Evolutionary conservation across 2,888 invertebrate genomes (phyloP), one percentile per base, ranked within the genome.

Genomic region (Nineta flava): DNA sequence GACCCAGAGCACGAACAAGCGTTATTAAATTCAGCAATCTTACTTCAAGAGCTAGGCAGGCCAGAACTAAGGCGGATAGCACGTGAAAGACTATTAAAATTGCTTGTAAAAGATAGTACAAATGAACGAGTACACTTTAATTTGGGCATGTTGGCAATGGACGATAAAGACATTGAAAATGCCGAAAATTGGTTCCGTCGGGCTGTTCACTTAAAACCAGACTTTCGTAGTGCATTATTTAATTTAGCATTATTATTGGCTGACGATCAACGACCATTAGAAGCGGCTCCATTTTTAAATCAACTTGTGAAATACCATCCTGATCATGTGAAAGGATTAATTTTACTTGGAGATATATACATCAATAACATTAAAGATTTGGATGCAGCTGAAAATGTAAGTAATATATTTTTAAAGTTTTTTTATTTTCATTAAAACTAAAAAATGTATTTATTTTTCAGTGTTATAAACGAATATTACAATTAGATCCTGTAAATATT

Each of bases 1-100:
- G 88, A 94, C 67, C 94, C 95, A 0, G 91, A 94, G 57, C 96
- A 96, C 63, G 88, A 92, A 62, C 93, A 93, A 66, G 93, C 95
- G 1, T 70, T 96, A 52, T 74, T 95, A 47, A 96, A 96, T 69
- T 95, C 95, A 0, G 96, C 95, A 31, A 92, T 95, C 60, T 71
- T 96, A 47, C 75, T 95, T 55, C 94, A 94, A 70, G 94, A 94
- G 67, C 71, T 87, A 50, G 91, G 90, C 1, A 78, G 87, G 0
- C 80, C 81, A 0, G 85, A 87, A 59, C 68, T 87, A 51, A 74
- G 91, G 51, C 83, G 83, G 63, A 73, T 87, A 16, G 90, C 91
- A 1, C 71, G 83, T 50, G 83, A 87, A 59, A 73, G 95, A 47
- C 76, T 95, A 3, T 71, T 87, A 38, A 86, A 87, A 60, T 74